Base-by-base conservation (phyloP, 1,140 invertebrate genomes). In the Paramacrobiotus metropolitanus region DNA sequence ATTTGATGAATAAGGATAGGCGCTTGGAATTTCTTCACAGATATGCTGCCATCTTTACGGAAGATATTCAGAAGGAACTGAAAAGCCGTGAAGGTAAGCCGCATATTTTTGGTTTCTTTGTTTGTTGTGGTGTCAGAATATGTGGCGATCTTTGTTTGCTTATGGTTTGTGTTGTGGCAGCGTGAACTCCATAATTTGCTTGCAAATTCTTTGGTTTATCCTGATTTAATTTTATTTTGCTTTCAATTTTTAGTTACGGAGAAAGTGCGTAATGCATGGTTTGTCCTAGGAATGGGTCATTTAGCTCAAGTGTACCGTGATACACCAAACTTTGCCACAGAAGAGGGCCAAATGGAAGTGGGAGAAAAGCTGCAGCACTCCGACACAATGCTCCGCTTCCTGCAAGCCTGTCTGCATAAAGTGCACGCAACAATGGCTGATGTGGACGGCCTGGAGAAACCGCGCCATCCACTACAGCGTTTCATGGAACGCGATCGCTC, bases 321-420 rank as follows among this genome's bases (percentile, higher is more conserved):
- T 69, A 85, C 85, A n/a, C 85, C 87, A 0, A 87, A 81, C 44
- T 88, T 88, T 71, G 87, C 85, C 24, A 81, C 82, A 31, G 84
- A 88, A 67, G 89, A 92, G 68, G 85, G 86, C 24, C 85, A 92
- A 65, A 86, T 91, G 68, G 92, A 89, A 67, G 85, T 92, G 9
- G 82, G 81, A 48, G 87, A 93, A 65, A 91, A 90, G 75, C 71
- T 93, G 1, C 85, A 87, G 0, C 70, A 93, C 87, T 88, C 90
- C 78, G 81, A 84, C 67, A 86, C 86, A 1, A 91, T 89, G 83
- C 73, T 93, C 59, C 83, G 87, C 3, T 94, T 90, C 69, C 74
- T 93, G 62, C 89, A 94, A 74, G 89, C 87, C 0, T 81, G 87
- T 2, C 80, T 84, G 65, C 85, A 83, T 67, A 93, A 94, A 74